These are phyloP conservation scores for Brachyptera risi DNA, from an alignment of 2,888 invertebrate genomes.

Conservation along the genomic window DNA sequence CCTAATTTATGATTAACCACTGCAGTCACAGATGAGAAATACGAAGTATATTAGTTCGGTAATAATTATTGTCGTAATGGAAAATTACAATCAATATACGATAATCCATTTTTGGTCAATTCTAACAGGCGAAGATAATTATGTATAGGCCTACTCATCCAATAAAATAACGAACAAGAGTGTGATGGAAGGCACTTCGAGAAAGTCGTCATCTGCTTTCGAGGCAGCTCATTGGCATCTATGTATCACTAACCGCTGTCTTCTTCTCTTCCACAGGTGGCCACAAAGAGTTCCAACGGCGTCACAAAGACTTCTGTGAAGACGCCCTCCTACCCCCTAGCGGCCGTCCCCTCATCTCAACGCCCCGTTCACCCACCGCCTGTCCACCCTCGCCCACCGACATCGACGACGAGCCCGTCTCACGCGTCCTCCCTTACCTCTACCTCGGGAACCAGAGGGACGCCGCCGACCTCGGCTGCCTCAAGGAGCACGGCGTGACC, in stretches of 20 bases:
- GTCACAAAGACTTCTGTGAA: conserved; percentile 69
- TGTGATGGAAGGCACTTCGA: too few relatives aligned
- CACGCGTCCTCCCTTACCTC: conserved; percentile 73
- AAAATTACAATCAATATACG: too few relatives aligned
- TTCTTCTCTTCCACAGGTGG: conserved; percentile 52
- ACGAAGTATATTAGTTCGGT: too few relatives aligned
- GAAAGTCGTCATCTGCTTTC: too few relatives aligned
- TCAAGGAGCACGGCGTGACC: conserved; percentile 63
- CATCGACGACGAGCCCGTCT: conserved; percentile 71
- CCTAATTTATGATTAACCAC: too few relatives aligned
- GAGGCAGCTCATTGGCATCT: too few relatives aligned
- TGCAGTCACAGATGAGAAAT: too few relatives aligned
- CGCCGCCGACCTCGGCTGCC: conserved; percentile 65
- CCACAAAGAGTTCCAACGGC: conserved; percentile 65
- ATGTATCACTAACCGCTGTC: background rate
- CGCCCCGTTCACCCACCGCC: conserved; percentile 31
- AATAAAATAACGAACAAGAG: too few relatives aligned
- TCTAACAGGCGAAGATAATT: too few relatives aligned
- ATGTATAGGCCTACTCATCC: too few relatives aligned
- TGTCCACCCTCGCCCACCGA: conserved; percentile 46
- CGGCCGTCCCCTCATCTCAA: conserved; percentile 39
- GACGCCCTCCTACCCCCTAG: conserved; percentile 55
- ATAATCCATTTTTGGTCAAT: too few relatives aligned
- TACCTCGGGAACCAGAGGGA: conserved; percentile 79
- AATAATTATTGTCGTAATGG: too few relatives aligned